Evolutionary conservation across 2,113 vertebrate species (phyloP).

Genomic region (Pteropus alecto): DNA sequence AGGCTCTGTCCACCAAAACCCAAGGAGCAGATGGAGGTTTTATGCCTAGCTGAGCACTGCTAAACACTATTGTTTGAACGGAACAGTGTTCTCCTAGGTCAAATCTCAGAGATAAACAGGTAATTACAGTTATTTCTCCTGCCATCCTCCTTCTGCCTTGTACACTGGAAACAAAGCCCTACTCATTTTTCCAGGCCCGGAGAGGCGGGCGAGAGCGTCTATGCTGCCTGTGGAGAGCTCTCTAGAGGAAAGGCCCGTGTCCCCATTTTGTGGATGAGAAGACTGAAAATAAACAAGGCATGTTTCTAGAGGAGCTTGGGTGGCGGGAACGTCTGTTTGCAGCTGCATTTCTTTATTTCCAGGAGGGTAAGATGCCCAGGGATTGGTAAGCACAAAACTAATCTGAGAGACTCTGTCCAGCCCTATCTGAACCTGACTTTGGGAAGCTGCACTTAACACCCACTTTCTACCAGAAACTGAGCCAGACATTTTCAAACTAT

Average conservation of each 20-base stretch:
- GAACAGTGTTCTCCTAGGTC: conserved; percentile 16
- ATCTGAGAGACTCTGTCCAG: background rate
- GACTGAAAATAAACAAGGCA: background rate
- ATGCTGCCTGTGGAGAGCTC: background rate
- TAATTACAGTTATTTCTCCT: conserved; percentile 20
- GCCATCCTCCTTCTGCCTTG: background rate
- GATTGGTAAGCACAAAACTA: too few relatives aligned
- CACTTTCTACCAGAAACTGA: background rate
- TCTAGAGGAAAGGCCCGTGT: background rate
- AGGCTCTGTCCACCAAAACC: background rate
- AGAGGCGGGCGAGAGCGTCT: background rate
- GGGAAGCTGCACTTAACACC: background rate
- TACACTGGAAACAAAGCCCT: background rate
- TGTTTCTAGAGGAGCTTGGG: background rate
- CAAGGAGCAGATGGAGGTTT: conserved; percentile 53
- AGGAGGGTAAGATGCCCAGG: background rate
- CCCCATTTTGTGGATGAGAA: background rate
- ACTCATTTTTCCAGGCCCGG: background rate
- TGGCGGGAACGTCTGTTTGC: background rate
- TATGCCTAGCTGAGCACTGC: conserved; percentile 31
- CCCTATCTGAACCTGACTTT: background rate
- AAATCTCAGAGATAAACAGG: conserved; percentile 50
- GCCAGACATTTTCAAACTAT: background rate
- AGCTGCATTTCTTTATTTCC: background rate
- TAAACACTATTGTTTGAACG: conserved; percentile 49